A percentile compares a stretch with the other conserved stretches of the same genome.
Evolutionary conservation across 2,797 vertebrate species (phyloP).

Genomic region (Rhinichthys osculus): DNA sequence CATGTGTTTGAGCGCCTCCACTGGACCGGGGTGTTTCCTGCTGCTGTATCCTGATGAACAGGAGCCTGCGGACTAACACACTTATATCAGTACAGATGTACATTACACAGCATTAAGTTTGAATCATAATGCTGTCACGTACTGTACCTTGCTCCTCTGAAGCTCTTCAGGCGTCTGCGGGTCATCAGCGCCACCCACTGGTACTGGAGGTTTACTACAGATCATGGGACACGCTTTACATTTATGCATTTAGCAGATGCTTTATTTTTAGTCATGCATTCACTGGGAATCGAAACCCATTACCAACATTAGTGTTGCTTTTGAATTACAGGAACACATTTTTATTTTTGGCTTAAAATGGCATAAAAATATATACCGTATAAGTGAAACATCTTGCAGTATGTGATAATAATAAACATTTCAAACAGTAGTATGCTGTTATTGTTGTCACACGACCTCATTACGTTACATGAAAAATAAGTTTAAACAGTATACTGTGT

Average conservation of each 20-base stretch:
- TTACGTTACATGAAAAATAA: too few species aligned
- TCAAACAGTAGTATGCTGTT: too few species aligned
- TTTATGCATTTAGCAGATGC: background rate
- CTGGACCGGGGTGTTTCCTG: slow-evolving; percentile 83
- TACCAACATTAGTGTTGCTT: background rate
- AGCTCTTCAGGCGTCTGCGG: slow-evolving; percentile 42
- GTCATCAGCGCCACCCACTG: slow-evolving; percentile 69
- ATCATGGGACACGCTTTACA: background rate
- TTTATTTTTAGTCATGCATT: too few species aligned
- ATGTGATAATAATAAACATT: too few species aligned
- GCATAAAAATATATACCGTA: too few species aligned
- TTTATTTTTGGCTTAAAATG: too few species aligned
- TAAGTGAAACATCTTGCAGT: too few species aligned
- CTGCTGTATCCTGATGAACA: slow-evolving; percentile 69
- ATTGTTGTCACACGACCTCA: too few species aligned
- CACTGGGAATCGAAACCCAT: too few species aligned
- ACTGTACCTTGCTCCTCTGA: slow-evolving; percentile 55
- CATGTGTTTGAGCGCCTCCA: slow-evolving; percentile 90
- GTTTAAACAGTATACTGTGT: too few species aligned
- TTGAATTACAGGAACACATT: background rate
- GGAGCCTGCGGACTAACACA: slow-evolving; percentile 55
- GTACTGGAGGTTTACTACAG: slow-evolving; percentile 78
- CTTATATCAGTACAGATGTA: background rate
- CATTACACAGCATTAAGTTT: background rate
- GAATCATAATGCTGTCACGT: slow-evolving; percentile 48